These are phyloP conservation scores for Brachyopa scutellaris DNA, from an alignment of 2,888 invertebrate species.

Conservation along the genomic window DNA sequence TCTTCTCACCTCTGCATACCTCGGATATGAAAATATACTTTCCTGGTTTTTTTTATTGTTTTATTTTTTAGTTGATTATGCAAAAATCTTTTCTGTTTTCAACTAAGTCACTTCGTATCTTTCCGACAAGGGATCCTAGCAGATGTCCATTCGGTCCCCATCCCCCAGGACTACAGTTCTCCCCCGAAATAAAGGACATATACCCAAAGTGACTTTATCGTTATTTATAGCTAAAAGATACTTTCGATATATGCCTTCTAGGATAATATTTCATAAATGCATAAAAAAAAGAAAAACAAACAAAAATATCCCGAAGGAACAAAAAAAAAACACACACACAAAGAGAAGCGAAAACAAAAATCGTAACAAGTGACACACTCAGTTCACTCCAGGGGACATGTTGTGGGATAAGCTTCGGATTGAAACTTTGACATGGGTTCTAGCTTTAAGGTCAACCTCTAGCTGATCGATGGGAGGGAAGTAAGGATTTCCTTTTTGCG, in stretches of 20 bases:
- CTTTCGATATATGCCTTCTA: conserved; percentile 30
- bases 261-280: conserved; percentile 44
- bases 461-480: conserved; percentile 27
- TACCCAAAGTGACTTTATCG: conserved; percentile 52
- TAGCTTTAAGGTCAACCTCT: conserved; percentile 48
- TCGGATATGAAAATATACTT: too few species aligned
- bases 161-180: too few species aligned
- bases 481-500: conserved; percentile 1
- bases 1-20: too few species aligned
- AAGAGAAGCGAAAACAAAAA: not conserved
- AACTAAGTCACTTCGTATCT: too few species aligned
- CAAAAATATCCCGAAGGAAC: conserved; percentile 11
- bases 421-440: conserved; percentile 64
- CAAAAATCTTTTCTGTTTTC: too few species aligned
- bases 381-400: conserved; percentile 56
- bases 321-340: conserved; percentile 1
- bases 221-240: conserved; percentile 54
- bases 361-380: conserved; percentile 51
- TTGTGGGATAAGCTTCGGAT: conserved; percentile 65
- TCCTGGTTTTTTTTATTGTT: too few species aligned
- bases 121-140: too few species aligned
- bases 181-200: conserved; percentile 5
- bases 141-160: too few species aligned
- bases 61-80: too few species aligned
- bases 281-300: not conserved